A percentile compares a stretch with the other conserved stretches of the same genome.
phyloP scores from a whole-genome alignment of 2,888 invertebrate species.

The Sinohyriopsis cumingii region DNA sequence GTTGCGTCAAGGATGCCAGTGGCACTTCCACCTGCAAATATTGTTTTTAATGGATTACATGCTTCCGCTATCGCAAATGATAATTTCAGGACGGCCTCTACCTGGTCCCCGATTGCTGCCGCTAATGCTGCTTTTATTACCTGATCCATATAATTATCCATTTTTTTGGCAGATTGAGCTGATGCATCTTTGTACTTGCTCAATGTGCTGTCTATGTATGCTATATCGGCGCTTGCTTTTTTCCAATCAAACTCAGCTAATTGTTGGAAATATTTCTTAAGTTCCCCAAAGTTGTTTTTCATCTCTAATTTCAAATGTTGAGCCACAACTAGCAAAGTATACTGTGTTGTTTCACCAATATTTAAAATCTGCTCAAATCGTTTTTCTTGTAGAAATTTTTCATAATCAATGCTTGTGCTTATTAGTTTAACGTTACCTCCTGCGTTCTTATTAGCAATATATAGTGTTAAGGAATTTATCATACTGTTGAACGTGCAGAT shows the following conservation, averaged over 20 bases:
- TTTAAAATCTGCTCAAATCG: too few species aligned
- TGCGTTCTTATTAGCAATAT: too few species aligned
- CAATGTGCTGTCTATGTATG: background rate
- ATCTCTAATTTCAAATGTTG: background rate
- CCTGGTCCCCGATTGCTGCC: background rate
- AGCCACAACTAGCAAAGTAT: background rate
- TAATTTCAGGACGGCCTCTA: background rate
- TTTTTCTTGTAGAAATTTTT: too few species aligned
- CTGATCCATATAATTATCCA: background rate
- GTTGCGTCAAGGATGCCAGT: too few species aligned
- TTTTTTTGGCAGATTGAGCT: background rate
- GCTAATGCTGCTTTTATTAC: background rate
- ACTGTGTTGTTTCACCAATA: too few species aligned
- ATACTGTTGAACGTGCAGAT: too few species aligned
- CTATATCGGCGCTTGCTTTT: background rate
- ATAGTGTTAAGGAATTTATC: too few species aligned
- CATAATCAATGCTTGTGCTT: too few species aligned
- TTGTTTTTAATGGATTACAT: too few species aligned
- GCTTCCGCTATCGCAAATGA: too few species aligned
- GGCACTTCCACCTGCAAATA: too few species aligned
- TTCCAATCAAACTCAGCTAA: conserved; percentile 1
- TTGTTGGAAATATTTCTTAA: conserved; percentile 3
- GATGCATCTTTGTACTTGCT: background rate
- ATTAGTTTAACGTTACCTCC: too few species aligned
- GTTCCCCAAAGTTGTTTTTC: background rate